phyloP scores from a whole-genome alignment of 2,113 vertebrate genomes.

The Narcine bancroftii region DNA sequence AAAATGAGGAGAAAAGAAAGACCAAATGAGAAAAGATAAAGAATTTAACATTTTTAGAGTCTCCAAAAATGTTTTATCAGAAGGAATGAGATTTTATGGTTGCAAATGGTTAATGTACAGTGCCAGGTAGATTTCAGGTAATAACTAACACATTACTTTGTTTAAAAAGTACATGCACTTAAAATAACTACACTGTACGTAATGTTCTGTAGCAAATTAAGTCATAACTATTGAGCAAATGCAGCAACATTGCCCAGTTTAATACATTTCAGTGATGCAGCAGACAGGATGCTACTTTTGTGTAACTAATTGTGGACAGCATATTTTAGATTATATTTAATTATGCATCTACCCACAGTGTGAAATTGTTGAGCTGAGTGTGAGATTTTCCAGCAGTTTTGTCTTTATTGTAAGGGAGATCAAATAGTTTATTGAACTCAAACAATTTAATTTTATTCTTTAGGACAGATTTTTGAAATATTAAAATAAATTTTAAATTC shows the following conservation, averaged over 20 bases:
- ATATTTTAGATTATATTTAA: no score
- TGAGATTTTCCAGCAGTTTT: background rate
- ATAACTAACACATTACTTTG: background rate
- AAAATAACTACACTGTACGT: background rate
- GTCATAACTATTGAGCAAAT: background rate
- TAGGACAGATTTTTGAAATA: no score
- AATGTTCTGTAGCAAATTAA: background rate
- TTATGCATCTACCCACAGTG: no score
- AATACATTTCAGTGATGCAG: background rate
- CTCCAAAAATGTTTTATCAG: background rate
- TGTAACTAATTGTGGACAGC: background rate
- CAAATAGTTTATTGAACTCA: background rate
- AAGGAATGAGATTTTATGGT: background rate
- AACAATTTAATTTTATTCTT: background rate
- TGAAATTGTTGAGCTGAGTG: background rate
- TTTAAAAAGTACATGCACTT: background rate
- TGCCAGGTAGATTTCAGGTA: background rate
- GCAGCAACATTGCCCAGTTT: background rate
- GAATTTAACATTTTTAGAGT: background rate
- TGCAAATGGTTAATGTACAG: background rate
- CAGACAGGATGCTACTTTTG: background rate
- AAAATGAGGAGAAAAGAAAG: background rate
- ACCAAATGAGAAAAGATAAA: background rate
- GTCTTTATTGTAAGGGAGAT: background rate
- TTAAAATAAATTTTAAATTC: no score